Conservation (phyloP, 2,113 vertebrate genomes). For the Pipra filicauda region DNA sequence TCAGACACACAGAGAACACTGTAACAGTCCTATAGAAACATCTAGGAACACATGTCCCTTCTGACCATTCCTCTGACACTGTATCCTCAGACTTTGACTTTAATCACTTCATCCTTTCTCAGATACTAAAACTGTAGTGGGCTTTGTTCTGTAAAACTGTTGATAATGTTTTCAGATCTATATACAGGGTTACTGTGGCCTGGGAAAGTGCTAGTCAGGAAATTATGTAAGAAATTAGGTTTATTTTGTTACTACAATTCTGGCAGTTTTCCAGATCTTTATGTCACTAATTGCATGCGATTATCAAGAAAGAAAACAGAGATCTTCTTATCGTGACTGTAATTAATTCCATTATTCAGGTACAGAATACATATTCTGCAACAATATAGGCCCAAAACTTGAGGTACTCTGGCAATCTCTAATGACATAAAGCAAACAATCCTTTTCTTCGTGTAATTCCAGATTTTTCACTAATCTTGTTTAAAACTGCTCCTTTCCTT, state of each 20-base stretch:
- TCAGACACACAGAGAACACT: background rate
- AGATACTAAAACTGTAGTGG: background rate
- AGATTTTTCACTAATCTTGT: background rate
- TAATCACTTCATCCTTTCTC: background rate
- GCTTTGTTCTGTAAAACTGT: fast-evolving
- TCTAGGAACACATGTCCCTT: background rate
- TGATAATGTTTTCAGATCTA: background rate
- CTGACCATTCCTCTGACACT: background rate
- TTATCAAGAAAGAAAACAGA: background rate
- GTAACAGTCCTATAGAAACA: background rate
- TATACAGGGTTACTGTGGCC: background rate
- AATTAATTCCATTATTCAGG: background rate
- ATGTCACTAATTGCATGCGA: background rate
- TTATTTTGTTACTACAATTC: background rate
- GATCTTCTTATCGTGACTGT: background rate
- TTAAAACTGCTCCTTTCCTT: background rate
- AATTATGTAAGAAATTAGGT: background rate
- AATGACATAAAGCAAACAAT: background rate
- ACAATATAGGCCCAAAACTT: background rate
- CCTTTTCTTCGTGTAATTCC: background rate
- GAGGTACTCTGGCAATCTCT: background rate
- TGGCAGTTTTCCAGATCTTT: background rate
- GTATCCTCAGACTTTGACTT: background rate
- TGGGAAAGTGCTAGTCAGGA: background rate
- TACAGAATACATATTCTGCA: background rate